Base-by-base conservation (phyloP, 2,797 vertebrate species). In the Cirrhinus mrigala region DNA sequence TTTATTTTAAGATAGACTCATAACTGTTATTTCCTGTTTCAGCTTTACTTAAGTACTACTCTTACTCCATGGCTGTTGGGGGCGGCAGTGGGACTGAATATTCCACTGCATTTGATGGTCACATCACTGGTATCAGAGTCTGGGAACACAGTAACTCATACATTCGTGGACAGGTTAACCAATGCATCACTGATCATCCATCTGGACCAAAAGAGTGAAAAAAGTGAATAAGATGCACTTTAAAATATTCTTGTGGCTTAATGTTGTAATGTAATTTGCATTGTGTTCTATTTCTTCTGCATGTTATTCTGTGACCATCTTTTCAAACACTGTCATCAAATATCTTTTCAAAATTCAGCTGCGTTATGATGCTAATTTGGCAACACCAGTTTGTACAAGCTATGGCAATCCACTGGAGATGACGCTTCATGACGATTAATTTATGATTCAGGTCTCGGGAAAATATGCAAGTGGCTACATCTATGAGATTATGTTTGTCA, bases 401-500 rank as follows among this genome's bases (percentile, higher is more conserved):
- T 0, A 0, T 48, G 54, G 68, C 2, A 0, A 0, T 0, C 0
- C 0, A 0, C 9, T 68, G 0, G 66, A 88, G 77, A 10, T 91
- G 24, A 0, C 24, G 0, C 87, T 92, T 0, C 79, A 40, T 79
- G 54, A 90, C 0, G 64, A 46, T 3, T 91, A 92, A 79, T 12
- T 0, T 3, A 71, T 92, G 54, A 0, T 85, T 79, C 92, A 92
- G 87, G 79, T 92, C 29, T 93, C 89, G 80, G 91, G 91, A 0
- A 92, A 92, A 89, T 85, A 83, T 77, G 4, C 83, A 10, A 14
- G 1, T 18, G 24, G 40, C 58, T 88, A 81, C 79, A 87, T 93
- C 78, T 82, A 85, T 81, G 84, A 90, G 52, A 0, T 94, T 48
- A 50, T 79, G 0, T 88, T 92, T 74, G 37, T 66, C 80, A 92